Base-by-base conservation (phyloP, 37 sponge, comb jelly and placozoan species). In the Eunapius fragilis region DNA sequence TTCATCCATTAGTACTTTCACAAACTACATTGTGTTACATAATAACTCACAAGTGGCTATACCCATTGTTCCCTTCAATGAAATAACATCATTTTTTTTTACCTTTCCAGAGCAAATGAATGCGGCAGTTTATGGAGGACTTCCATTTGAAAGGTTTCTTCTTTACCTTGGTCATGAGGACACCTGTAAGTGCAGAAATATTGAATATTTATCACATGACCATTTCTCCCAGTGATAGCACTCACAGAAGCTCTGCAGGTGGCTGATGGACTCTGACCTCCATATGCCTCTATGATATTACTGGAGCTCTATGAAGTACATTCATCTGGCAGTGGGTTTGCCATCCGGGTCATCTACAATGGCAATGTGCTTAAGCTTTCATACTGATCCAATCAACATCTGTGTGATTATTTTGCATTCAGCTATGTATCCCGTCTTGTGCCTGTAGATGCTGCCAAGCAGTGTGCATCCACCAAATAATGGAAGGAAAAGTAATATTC, bases 271-370 rank as follows among this genome's bases (percentile, higher is more conserved):
- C 31, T 74, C 23, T 87, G 87, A 81, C 75, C 87, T 30, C 76
- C 76, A 7, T 87, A 87, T 74, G 80, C 87, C 58, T 87, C 87
- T 22, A 80, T 87, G 87, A 87, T 87, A 36, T 68, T 87, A 24
- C 33, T 87, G 0, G 87, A 87, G 71, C 75, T 87, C 24, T 87
- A 80, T 68, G 38, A 50, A 25, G 35, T 11, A 67, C 28, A 7
- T 12, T 2, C 47, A 23, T 31, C 50, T 68, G 35, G 19, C 41
- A 71, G 26, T 77, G 36, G 71, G 6, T 81, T 34, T 33, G 69
- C 70, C 68, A 69, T 87, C 68, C 27, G 87, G 35, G 26, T 87
- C 13, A 49, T 80, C 0, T 87, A 87, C 74, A 87, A 87, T 73
- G 87, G 87, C 25, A 47, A 80, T 24, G 81, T 87, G 26, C 32